phyloP scores from a whole-genome alignment of 2,113 vertebrate genomes.

The Agapornis roseicollis region DNA sequence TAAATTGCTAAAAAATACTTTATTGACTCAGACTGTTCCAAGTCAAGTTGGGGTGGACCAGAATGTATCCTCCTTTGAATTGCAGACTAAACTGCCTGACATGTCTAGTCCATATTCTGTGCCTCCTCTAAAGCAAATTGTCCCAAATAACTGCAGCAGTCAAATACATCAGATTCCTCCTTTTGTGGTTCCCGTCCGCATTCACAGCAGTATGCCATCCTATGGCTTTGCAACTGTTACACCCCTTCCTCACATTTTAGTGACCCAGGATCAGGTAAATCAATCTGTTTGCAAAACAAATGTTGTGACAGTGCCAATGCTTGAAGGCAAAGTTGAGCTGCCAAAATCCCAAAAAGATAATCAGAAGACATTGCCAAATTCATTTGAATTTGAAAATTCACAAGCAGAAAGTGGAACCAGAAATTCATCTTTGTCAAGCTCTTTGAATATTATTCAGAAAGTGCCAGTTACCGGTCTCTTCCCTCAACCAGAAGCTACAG shows the following conservation, averaged over 20 bases:
- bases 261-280: constrained; percentile 88
- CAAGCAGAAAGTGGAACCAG: constrained; percentile 66
- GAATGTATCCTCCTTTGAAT: constrained; percentile 14
- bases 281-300: constrained; percentile 75
- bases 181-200: constrained; percentile 75
- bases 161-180: constrained; percentile 68
- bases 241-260: constrained; percentile 89
- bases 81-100: constrained; percentile 69
- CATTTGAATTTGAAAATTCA: constrained; percentile 53
- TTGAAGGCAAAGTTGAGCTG: constrained; percentile 70
- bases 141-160: constrained; percentile 31
- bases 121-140: constrained; percentile 67
- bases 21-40: constrained; percentile 75
- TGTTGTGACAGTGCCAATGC: constrained; percentile 48
- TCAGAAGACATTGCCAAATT: constrained; percentile 65
- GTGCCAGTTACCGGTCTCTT: constrained; percentile 84
- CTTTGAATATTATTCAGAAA: constrained; percentile 80
- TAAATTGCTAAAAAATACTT: constrained; percentile 70
- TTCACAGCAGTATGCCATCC: constrained; percentile 73
- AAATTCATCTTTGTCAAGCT: constrained; percentile 67
- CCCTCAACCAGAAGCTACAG: constrained; percentile 89
- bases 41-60: constrained; percentile 65
- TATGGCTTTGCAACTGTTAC: constrained; percentile 76
- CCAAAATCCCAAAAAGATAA: constrained; percentile 74
- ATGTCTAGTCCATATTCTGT: constrained; percentile 72